Evolutionary conservation across 2,113 vertebrate genomes (phyloP), one percentile per base, ranked within the genome.

Genomic region (Addax nasomaculatus): DNA sequence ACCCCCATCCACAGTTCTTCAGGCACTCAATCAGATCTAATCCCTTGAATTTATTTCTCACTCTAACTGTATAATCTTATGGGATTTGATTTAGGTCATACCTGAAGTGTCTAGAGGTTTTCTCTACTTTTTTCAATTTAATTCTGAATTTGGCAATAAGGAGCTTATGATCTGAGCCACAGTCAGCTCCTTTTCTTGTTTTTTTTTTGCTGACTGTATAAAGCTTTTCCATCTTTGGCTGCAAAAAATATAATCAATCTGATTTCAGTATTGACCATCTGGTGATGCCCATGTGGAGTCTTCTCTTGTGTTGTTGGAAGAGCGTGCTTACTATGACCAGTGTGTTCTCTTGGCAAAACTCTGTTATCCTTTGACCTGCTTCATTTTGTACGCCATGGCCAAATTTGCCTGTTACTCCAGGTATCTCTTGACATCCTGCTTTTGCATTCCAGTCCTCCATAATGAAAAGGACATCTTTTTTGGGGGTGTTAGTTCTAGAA

Each of bases 291-390:
- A 39, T 70, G 67, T 70, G n/a, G 67, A 70, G n/a, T 70, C n/a
- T 70, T 36, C 67, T 39, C n/a, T 23, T 12, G 19, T 70, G n/a
- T 70, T 70, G 19, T 70, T 70, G 19, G 19, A 70, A 70, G n/a
- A 70, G 19, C 0, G 0, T 70, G n/a, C 36, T 39, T 70, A 39
- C n/a, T 70, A 6, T 70, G 4, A 21, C 64, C n/a, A 21, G 9
- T 36, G n/a, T 70, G 9, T 70, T 23, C n/a, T 36, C 17, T 23
- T 70, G 10, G n/a, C 8, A 36, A 70, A 70, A 36, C 64, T 67
- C 64, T 70, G n/a, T 70, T 36, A 70, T 17, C n/a, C 2, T 70
- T 70, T 70, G 19, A 23, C 67, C n/a, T 70, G n/a, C 10, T 70
- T 70, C 10, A 23, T 70, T 70, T 39, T 23, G 10, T 70, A 3